Conservation (phyloP, 2,113 vertebrate genomes). For the Ameiurus melas region DNA sequence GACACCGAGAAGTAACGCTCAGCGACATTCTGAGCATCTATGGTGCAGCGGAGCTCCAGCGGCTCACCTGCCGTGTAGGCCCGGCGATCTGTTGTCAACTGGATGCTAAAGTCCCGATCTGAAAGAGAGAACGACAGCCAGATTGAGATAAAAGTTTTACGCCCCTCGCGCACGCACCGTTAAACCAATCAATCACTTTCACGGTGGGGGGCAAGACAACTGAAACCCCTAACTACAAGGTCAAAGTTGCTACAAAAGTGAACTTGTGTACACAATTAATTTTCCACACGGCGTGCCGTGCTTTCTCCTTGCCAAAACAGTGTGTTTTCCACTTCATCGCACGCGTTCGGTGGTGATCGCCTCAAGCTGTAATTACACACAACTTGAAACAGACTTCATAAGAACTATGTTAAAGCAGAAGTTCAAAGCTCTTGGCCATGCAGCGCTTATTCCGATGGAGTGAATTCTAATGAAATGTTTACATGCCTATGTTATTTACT, state of each 20-base stretch:
- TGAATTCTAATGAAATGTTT: conserved; percentile 39
- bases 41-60: conserved; percentile 89
- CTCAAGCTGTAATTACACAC: conserved; percentile 65
- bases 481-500: conserved; percentile 37
- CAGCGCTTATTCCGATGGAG: conserved; percentile 1
- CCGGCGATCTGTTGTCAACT: conserved; percentile 90
- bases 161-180: neutral
- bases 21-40: conserved; percentile 89
- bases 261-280: conserved; percentile 63
- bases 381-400: conserved; percentile 65
- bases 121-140: neutral
- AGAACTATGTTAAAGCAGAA: conserved; percentile 52
- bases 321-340: conserved; percentile 53
- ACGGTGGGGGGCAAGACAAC: conserved; percentile 20
- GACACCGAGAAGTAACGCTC: conserved; percentile 96
- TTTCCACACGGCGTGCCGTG: conserved; percentile 56
- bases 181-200: conserved; percentile 4
- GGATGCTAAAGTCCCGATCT: conserved; percentile 95
- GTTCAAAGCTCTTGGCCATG: conserved; percentile 24
- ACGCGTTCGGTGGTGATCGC: conserved; percentile 55
- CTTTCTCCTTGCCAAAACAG: conserved; percentile 41
- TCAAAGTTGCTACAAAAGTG: conserved; percentile 21
- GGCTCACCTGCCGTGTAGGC: conserved; percentile 90
- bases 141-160: neutral
- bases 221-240: conserved; percentile 36